A percentile compares a stretch with the other conserved stretches of the same genome.
Conservation (phyloP, 1,140 invertebrate species). For the Lineus longissimus region DNA sequence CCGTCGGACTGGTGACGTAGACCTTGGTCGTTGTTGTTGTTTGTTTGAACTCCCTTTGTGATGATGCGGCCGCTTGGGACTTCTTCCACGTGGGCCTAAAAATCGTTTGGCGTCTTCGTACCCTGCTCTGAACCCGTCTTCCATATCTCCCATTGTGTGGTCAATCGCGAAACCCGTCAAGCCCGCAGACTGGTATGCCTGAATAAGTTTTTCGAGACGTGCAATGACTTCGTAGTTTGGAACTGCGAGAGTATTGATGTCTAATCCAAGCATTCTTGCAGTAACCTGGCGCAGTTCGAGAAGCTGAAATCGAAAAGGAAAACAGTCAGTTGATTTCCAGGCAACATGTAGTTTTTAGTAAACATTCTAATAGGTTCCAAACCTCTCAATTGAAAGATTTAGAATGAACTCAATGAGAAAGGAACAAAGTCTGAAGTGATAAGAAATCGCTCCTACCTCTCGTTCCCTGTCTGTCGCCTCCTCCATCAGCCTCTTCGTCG, state of each 20-base stretch:
- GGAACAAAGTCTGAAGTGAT: too few species aligned
- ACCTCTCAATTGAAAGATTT: too few species aligned
- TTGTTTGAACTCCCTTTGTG: slow-evolving; percentile 26
- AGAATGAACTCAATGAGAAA: too few species aligned
- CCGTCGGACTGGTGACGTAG: slow-evolving; percentile 34
- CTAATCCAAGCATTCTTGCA: slow-evolving; percentile 51
- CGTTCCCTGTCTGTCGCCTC: slow-evolving; percentile 47
- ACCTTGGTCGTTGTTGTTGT: slow-evolving; percentile 27
- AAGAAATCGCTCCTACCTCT: too few species aligned
- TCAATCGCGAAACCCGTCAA: slow-evolving; percentile 44
- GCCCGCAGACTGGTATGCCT: slow-evolving; percentile 43
- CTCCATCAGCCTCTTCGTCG: slow-evolving; percentile 47
- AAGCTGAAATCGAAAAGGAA: slow-evolving; percentile 37
- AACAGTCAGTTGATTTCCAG: too few species aligned
- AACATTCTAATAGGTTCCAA: too few species aligned
- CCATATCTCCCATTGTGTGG: slow-evolving; percentile 42
- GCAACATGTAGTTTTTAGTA: too few species aligned
- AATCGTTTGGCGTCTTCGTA: slow-evolving; percentile 30
- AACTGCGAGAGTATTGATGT: slow-evolving; percentile 49
- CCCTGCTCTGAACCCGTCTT: slow-evolving; percentile 37
- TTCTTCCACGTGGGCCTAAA: slow-evolving; percentile 21
- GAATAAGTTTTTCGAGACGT: slow-evolving; percentile 50
- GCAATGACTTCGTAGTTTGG: slow-evolving; percentile 54
- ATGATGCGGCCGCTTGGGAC: slow-evolving; percentile 29
- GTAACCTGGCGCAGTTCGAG: slow-evolving; percentile 51